Base-by-base conservation (phyloP, 2,888 invertebrate species). In the Papilio demoleus region DNA sequence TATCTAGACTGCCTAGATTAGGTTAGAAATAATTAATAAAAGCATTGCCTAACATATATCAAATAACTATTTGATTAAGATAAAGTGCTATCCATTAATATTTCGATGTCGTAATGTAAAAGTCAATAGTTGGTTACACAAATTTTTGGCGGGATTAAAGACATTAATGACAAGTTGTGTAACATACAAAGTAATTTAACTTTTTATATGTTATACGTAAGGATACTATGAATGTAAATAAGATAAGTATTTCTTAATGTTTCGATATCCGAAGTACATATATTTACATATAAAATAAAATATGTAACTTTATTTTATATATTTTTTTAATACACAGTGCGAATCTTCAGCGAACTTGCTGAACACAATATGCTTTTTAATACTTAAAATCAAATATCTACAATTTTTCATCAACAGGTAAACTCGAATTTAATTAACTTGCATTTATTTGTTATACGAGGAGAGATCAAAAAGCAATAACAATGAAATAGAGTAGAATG, bases 51-150 rank as follows among this genome's bases (percentile, higher is more conserved):
- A 22, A 47, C 12, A 11, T 47, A 4, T 22, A 8, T 22, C 22
- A 47, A 19, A 45, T 45, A 45, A 45, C 11, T 45, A 45, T 45
- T 45, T 45, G 47, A 47, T 22, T 47, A 47, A 47, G 47, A 47
- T 12, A 5, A 22, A 22, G 22, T n/a, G 22, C 22, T 22, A 22
- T 50, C 50, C 24, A 50, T 24, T 24, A 50, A 50, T 50, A 24
- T 24, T 24, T 38, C 1, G 4, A 12, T 50, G 24, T 24, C 14
- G 50, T 27, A 50, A 50, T 50, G 12, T 47, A 47, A 47, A 50
- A 50, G 50, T 24, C 50, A 50, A 50, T 50, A 24, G 24, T 22
- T 4, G 12, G 19, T 50, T 50, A 24, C 50, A 24, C 24, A 14
- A 24, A 27, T 4, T 22, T 47, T 22, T 45, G 45, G 50, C 50